Evolutionary conservation across 2,888 invertebrate genomes (phyloP), one percentile per base, ranked within the genome.

Genomic region (Lasioglossum morio): DNA sequence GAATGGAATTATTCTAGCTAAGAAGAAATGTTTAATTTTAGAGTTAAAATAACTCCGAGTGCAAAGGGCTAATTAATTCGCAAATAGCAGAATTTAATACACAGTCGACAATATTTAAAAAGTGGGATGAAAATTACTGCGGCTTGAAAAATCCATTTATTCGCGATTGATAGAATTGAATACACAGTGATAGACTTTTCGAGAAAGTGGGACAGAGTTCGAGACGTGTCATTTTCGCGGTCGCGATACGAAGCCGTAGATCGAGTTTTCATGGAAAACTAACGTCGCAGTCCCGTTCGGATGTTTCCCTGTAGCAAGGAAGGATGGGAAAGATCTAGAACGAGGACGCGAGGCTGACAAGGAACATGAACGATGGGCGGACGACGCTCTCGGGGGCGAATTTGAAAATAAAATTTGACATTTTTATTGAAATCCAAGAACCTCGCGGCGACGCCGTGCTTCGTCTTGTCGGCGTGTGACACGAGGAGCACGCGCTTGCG

Each of bases 371-470:
- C 87, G 89, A 90, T 90, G 88, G 77, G 88, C 48, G 70, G 86
- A 78, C 79, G 77, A 81, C 81, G 77, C 37, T 34, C 82, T 72
- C 84, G 80, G 43, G 78, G 84, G 80, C 87, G 81, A 91, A 92
- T 91, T 92, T 92, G 85, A 90, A 90, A 92, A 91, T 91, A 88
- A 90, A 92, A 92, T 92, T 91, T 92, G 92, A 92, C 92, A 84
- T 91, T 92, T 91, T 92, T 92, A 92, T 92, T 92, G 92, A 92
- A 92, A 92, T 92, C 87, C 89, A 80, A 82, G 77, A 81, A 87
- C 84, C 63, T 57, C 12, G 63, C 84, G 76, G 66, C 8, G 75
- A 81, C 80, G 87, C 66, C 81, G 79, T 37, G 63, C 79, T 57
- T 27, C 76, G 81, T 74, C 83, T 77, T 40, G 84, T 79, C 84